phyloP scores from a whole-genome alignment of 1,140 invertebrate genomes.

The Drosophila simulans region DNA sequence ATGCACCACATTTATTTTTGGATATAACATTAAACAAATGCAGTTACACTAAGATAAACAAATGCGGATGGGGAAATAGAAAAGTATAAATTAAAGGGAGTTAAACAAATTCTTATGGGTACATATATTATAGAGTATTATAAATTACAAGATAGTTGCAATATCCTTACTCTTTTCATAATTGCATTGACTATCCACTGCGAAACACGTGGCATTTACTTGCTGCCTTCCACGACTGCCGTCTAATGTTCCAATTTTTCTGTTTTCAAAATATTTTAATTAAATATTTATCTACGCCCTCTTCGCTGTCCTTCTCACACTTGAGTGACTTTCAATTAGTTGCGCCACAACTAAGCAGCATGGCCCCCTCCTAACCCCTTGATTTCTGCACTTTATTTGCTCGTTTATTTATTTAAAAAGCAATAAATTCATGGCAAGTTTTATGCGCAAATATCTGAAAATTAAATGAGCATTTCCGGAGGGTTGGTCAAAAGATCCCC shows the following conservation, averaged over 20 bases:
- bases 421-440: conserved; percentile 84
- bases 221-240: not conserved
- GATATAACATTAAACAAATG: too few relatives aligned
- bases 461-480: conserved; percentile 75
- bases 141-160: not conserved
- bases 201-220: not conserved
- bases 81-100: too few relatives aligned
- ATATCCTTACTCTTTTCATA: not conserved
- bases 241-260: conserved; percentile 11
- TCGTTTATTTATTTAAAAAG: conserved; percentile 84
- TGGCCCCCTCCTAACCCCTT: conserved; percentile 6
- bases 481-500: conserved; percentile 57
- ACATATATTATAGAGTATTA: too few relatives aligned
- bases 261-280: conserved; percentile 67
- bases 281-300: conserved; percentile 66
- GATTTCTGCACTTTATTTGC: conserved; percentile 78
- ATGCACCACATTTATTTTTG: too few relatives aligned
- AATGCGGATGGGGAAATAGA: too few relatives aligned
- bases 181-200: too few relatives aligned
- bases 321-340: conserved; percentile 83
- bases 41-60: too few relatives aligned
- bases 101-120: too few relatives aligned
- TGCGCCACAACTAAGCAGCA: conserved; percentile 67
- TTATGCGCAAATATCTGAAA: conserved; percentile 81
- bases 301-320: conserved; percentile 46